Conservation (phyloP, 2,797 vertebrate genomes). For the Hapalemur alaotrensis region DNA sequence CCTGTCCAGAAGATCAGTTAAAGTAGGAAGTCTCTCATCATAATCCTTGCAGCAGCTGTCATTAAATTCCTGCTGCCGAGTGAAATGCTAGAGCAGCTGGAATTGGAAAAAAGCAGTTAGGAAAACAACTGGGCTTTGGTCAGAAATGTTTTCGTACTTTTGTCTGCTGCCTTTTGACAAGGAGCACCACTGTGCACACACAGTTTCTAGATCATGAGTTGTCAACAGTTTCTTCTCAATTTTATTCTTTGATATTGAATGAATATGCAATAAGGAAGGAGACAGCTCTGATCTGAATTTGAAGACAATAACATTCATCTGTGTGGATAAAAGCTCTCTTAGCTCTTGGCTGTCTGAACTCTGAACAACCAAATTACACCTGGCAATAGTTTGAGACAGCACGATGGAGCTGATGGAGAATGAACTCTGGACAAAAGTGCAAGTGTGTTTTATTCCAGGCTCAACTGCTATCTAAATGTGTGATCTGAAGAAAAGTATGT, state of each 20-base stretch:
- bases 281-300: neutral
- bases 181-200: neutral
- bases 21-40: conserved; percentile 27
- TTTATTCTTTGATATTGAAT: neutral
- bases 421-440: neutral
- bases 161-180: neutral
- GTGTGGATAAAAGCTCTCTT: neutral
- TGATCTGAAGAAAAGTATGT: neutral
- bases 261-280: neutral
- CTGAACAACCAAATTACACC: neutral
- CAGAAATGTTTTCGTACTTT: conserved; percentile 15
- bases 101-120: neutral
- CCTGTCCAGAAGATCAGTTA: neutral
- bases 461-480: neutral
- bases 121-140: conserved; percentile 8
- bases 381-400: neutral
- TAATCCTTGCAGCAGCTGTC: conserved; percentile 53
- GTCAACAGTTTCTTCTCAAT: neutral
- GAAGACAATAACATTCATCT: neutral
- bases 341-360: neutral
- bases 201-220: neutral
- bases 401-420: neutral
- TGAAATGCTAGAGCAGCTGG: conserved; percentile 56
- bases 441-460: neutral
- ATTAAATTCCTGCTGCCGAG: neutral